Base-by-base conservation (phyloP, 2,888 invertebrate species). In the Hipparchia sbordonii region DNA sequence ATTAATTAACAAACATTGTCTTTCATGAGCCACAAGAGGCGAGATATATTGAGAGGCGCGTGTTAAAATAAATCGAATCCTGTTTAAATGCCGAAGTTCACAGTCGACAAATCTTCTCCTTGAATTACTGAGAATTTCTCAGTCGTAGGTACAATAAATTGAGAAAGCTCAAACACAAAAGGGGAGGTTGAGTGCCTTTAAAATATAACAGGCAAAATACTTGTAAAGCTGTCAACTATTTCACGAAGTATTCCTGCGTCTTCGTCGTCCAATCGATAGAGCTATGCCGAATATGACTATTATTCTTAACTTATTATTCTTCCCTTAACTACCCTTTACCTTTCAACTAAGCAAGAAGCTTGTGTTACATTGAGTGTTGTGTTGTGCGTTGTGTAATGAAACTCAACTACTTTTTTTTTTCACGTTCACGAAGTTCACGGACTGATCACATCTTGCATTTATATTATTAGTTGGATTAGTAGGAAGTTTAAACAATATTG, bases 61-160 rank as follows among this genome's bases (percentile, higher is more conserved):
- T 73, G 83, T 84, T 82, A 81, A 84, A 85, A 88, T 84, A 86
- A 89, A 86, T 86, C 86, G 85, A 87, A 87, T 85, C 81, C 80
- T 79, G 80, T 88, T 87, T 89, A 89, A 89, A 89, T 89, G 86
- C 85, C 81, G 88, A 89, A 89, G 89, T 90, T 89, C 76, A 82
- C 76, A 75, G 79, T 77, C 76, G 71, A 71, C 62, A 63, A 67
- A 78, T 75, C 76, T 79, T 78, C 72, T 60, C 54, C 74, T 74
- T 60, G 76, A 79, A 79, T 80, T 79, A 78, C 83, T 83, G 85
- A 84, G 83, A 85, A 85, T 86, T 88, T 85, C 78, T 72, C 77
- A 75, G 78, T 76, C 76, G 78, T 5, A 39, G 39, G 39, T 74
- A 81, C 84, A 85, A 61, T 61, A 61, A 61, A 61, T 45, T 45